A percentile compares a stretch with the other conserved stretches of the same genome.
phyloP scores from a whole-genome alignment of 2,888 invertebrate genomes.

The Deladenus siricidicola region DNA sequence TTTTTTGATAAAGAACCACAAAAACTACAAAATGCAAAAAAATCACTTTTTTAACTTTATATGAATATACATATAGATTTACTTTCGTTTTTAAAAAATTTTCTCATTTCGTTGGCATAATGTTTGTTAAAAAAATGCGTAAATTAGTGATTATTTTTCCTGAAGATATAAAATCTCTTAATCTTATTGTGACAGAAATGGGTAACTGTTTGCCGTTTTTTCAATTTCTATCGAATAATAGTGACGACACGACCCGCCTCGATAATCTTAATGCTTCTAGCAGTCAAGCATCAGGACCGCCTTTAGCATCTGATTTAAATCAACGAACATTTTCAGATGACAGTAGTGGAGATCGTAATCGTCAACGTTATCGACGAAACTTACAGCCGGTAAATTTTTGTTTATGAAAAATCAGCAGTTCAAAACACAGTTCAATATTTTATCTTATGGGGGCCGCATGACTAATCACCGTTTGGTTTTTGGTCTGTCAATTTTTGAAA shows the following conservation, averaged over 20 bases:
- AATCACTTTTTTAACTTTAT: no score
- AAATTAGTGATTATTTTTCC: no score
- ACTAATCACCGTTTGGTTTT: no score
- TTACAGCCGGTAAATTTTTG: slow-evolving; percentile 7
- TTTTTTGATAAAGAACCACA: no score
- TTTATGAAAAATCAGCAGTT: neutral
- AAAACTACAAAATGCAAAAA: no score
- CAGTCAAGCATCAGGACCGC: neutral
- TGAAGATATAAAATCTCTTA: no score
- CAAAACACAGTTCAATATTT: neutral
- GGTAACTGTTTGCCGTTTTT: slow-evolving; percentile 30
- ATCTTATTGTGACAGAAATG: slow-evolving; percentile 16
- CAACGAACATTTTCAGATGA: neutral
- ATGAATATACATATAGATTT: no score
- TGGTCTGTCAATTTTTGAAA: neutral
- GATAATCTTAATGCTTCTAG: slow-evolving; percentile 1
- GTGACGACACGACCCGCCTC: slow-evolving; percentile 14
- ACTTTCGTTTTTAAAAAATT: no score
- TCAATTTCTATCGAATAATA: neutral
- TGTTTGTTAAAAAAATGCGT: no score
- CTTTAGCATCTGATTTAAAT: neutral
- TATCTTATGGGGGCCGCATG: no score
- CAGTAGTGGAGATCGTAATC: slow-evolving; percentile 2
- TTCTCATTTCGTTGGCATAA: no score
- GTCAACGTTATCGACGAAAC: slow-evolving; percentile 7